These are phyloP conservation scores for Busseola fusca DNA, from an alignment of 2,888 invertebrate genomes.

Conservation along the genomic window DNA sequence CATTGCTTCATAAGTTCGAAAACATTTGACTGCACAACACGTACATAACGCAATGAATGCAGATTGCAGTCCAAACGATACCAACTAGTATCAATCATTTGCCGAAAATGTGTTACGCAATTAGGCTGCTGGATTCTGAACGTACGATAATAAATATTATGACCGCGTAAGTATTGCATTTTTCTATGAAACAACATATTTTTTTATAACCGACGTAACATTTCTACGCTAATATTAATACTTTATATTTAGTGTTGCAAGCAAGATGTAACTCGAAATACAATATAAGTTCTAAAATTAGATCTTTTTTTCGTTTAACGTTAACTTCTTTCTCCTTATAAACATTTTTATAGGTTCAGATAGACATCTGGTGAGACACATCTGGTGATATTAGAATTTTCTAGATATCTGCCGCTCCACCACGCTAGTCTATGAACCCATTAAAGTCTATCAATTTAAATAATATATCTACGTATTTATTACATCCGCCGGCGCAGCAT, in stretches of 20 bases:
- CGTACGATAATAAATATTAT: not conserved
- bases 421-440: conserved; percentile 2
- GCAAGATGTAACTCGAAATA: too few species aligned
- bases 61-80: too few species aligned
- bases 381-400: not conserved
- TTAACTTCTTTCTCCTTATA: not conserved
- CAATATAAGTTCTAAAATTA: not conserved
- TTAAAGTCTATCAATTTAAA: conserved; percentile 53
- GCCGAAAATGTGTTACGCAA: too few species aligned
- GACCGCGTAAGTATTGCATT: not conserved
- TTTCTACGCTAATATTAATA: too few species aligned
- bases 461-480: conserved; percentile 59
- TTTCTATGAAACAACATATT: not conserved
- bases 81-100: too few species aligned
- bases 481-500: conserved; percentile 48
- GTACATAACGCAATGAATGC: too few species aligned
- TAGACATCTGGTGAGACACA: too few species aligned
- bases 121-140: too few species aligned
- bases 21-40: too few species aligned
- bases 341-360: too few species aligned
- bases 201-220: too few species aligned
- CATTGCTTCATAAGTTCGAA: too few species aligned
- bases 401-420: not conserved
- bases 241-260: not conserved
- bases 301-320: not conserved